phyloP scores from a whole-genome alignment of 2,113 vertebrate species.

The Monopterus albus region DNA sequence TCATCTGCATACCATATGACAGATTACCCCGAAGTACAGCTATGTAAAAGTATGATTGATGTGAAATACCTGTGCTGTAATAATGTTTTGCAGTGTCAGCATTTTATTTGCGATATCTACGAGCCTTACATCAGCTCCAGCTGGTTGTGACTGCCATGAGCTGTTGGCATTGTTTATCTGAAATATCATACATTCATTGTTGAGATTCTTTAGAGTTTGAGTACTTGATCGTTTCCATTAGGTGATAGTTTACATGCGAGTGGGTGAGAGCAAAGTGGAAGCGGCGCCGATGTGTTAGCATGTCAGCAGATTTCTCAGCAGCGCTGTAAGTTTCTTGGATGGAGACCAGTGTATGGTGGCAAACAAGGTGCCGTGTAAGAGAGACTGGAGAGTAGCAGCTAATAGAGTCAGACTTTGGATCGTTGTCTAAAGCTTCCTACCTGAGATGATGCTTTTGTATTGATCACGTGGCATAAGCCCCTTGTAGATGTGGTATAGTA shows the following conservation, averaged over 20 bases:
- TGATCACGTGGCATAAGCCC: background rate
- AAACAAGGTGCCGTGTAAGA: conserved; percentile 40
- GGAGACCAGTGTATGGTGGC: conserved; percentile 34
- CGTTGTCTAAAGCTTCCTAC: background rate
- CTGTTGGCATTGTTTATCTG: conserved; percentile 6
- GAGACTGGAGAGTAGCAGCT: background rate
- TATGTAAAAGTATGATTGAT: too few relatives aligned
- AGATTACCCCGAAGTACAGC: background rate
- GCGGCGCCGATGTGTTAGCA: conserved; percentile 27
- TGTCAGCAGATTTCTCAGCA: conserved; percentile 60
- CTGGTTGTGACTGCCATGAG: background rate
- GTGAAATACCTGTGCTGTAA: conserved; percentile 1
- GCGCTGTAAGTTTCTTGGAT: conserved; percentile 61
- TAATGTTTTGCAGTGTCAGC: conserved; percentile 22
- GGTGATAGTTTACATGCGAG: conserved; percentile 20
- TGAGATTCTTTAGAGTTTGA: conserved; percentile 56
- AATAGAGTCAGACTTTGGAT: background rate
- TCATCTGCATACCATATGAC: background rate
- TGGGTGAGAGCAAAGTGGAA: conserved; percentile 23
- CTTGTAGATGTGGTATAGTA: background rate
- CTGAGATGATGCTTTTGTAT: conserved; percentile 8
- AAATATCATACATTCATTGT: conserved; percentile 35
- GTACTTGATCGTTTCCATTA: conserved; percentile 53
- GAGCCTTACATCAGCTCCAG: conserved; percentile 9
- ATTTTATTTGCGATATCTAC: background rate